Evolutionary conservation across 2,797 vertebrate species (phyloP), one percentile per base, ranked within the genome.

Genomic region (Adrianichthys oophorus): DNA sequence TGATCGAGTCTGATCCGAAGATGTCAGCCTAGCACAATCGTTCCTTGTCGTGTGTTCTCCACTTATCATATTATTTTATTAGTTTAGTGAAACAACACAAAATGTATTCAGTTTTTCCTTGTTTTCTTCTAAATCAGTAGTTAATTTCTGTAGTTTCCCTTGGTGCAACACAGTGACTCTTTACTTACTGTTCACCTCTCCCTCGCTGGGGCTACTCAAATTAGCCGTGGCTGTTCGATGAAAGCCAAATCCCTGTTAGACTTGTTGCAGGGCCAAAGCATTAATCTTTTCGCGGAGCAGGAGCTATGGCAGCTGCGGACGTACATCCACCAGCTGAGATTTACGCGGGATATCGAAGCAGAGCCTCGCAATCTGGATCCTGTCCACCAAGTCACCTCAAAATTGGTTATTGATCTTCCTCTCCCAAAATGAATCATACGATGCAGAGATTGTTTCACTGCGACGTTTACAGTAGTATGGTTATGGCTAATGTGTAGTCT

Each of bases 321-420:
- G 61, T 74, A 45, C 75, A 68, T 82, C 78, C 69, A 76, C 80
- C 72, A 53, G 37, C 67, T 0, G 54, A 86, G 86, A 89, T 90
- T 89, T 89, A 88, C 87, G 41, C 82, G 1, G 67, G 80, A 82
- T 79, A 72, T 76, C 6, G 32, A 71, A 84, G 65, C 69, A 37
- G 61, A 19, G 78, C 78, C 67, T 52, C 4, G 63, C 76, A 80
- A 82, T 90, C 78, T 82, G 65, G 81, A 79, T 54, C 82, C 79
- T 72, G 79, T 86, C 72, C 77, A 71, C 79, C 74, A 67, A 83
- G 84, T 90, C 83, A 80, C 88, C 85, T 80, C 76, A 76, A 90
- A 91, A 92, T 92, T 91, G 90, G 88, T 91, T 93, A 92, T 93
- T 90, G 91, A 92, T 92, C 89, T 74, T 76, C 79, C 69, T 78